Conservation (phyloP, 2,888 invertebrate species). For the Tribolium freemani region DNA sequence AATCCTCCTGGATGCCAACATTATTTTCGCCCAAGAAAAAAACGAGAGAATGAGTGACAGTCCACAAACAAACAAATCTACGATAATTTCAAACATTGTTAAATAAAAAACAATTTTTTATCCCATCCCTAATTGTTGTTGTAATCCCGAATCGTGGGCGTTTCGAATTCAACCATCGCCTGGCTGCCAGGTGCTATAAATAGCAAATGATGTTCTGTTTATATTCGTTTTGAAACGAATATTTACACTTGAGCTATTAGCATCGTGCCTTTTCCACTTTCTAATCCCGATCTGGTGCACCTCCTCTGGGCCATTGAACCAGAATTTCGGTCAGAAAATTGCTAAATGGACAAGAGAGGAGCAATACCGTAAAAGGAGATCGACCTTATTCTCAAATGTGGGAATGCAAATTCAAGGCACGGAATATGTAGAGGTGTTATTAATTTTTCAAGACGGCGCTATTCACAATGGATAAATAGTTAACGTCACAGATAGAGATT, state of each 20-base stretch:
- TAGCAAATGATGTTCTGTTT: conserved; percentile 57
- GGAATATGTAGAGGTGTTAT: background rate
- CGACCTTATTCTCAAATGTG: conserved; percentile 16
- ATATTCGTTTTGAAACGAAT: conserved; percentile 44
- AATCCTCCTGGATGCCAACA: background rate
- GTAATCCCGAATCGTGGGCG: conserved; percentile 37
- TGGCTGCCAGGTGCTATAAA: conserved; percentile 53
- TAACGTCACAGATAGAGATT: conserved; percentile 28
- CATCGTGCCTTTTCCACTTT: conserved; percentile 4
- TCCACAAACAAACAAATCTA: background rate
- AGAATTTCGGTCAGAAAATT: conserved; percentile 2
- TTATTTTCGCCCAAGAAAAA: background rate
- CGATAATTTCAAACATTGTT: background rate
- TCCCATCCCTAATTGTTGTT: conserved; percentile 3
- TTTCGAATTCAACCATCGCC: conserved; percentile 39
- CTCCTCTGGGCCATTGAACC: background rate
- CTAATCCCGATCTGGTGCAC: conserved; percentile 6
- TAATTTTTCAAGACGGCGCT: background rate
- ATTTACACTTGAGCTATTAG: conserved; percentile 41
- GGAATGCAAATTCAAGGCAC: conserved; percentile 19
- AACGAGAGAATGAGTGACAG: background rate
- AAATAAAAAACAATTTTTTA: background rate
- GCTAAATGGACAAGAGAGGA: conserved; percentile 16
- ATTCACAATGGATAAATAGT: conserved; percentile 26
- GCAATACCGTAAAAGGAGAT: conserved; percentile 19